Evolutionary conservation across 1,140 invertebrate genomes (phyloP).

Genomic region (Lerema accius): DNA sequence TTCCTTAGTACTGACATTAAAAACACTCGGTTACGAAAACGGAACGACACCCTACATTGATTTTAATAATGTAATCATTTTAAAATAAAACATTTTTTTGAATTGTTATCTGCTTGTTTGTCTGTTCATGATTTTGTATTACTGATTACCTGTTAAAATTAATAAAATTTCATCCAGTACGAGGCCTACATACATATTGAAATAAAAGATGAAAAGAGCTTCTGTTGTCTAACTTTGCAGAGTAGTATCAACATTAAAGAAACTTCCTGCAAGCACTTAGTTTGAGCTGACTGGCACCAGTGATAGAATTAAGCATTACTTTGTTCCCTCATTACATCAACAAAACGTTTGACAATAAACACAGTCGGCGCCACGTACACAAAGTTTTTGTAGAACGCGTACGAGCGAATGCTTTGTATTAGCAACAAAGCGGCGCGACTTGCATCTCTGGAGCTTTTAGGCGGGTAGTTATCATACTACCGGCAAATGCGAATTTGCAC

Average conservation of each 20-base stretch:
- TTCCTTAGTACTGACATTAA: no score
- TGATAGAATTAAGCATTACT: neutral
- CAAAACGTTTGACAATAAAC: conserved; percentile 8
- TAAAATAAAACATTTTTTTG: no score
- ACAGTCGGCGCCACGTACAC: conserved; percentile 27
- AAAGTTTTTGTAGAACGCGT: conserved; percentile 62
- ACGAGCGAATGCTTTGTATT: conserved; percentile 64
- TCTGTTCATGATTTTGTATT: no score
- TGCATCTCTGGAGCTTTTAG: conserved; percentile 67
- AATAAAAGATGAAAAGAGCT: no score
- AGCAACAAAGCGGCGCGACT: conserved; percentile 66
- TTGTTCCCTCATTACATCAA: conserved; percentile 19
- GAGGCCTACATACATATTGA: no score
- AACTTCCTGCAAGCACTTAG: neutral
- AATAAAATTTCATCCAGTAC: no score
- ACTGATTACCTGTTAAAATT: no score
- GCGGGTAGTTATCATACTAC: conserved; percentile 63
- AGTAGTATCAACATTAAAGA: neutral
- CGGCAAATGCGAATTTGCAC: conserved; percentile 71
- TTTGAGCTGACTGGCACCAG: neutral
- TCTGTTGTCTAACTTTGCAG: no score
- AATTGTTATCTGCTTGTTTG: no score
- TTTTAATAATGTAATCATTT: no score
- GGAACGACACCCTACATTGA: no score
- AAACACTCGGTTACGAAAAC: no score